Conservation (phyloP, 2,888 invertebrate genomes). For the Sphinx pinastri region DNA sequence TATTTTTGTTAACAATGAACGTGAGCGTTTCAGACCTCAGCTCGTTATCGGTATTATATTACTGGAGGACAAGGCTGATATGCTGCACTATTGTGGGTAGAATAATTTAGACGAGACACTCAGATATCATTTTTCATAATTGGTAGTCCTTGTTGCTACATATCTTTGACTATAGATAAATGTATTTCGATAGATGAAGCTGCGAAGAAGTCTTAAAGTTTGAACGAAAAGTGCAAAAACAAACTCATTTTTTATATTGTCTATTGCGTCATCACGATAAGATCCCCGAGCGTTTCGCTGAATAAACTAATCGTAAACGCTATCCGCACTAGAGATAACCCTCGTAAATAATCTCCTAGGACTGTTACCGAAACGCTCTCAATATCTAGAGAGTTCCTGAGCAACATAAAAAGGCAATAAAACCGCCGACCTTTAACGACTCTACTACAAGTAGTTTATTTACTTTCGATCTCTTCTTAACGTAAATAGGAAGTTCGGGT, state of each 20-base stretch:
- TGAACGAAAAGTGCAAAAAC: neutral
- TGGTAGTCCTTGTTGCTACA: no score
- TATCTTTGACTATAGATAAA: no score
- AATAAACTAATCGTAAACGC: conserved; percentile 11
- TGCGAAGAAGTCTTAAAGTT: no score
- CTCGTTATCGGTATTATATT: no score
- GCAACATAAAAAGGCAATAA: conserved; percentile 34
- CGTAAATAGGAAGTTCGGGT: conserved; percentile 34
- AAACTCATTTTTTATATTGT: neutral
- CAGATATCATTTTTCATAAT: no score
- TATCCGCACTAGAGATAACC: neutral
- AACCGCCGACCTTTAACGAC: conserved; percentile 36
- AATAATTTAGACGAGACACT: no score
- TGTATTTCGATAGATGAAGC: no score
- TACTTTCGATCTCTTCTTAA: conserved; percentile 36
- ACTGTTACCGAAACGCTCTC: neutral
- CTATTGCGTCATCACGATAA: neutral
- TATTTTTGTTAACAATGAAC: neutral
- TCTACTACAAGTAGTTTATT: conserved; percentile 36
- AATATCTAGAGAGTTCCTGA: conserved; percentile 10
- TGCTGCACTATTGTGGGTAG: no score
- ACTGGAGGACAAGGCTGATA: no score
- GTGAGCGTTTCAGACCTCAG: no score
- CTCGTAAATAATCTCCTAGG: conserved; percentile 17
- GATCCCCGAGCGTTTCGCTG: neutral